A percentile compares a stretch with the other conserved stretches of the same genome.
Conservation (phyloP, 2,888 invertebrate species). For the Rhingia campestris region DNA sequence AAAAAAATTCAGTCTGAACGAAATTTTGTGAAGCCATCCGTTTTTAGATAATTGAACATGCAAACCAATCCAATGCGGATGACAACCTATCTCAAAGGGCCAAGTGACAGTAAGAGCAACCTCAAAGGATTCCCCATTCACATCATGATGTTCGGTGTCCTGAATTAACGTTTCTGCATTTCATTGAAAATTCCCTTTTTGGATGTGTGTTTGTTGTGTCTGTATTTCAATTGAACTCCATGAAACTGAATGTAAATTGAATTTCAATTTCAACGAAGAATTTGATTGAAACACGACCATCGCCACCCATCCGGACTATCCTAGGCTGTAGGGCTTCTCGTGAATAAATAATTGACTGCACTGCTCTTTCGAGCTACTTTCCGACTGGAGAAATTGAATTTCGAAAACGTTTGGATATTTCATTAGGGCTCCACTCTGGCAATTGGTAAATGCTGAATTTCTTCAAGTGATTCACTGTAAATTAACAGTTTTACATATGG, state of each 20-base stretch:
- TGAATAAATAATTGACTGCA: constrained; percentile 56
- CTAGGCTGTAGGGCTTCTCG: constrained; percentile 1
- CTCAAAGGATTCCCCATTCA: not conserved
- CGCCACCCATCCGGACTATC: not conserved
- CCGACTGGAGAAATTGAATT: constrained; percentile 43
- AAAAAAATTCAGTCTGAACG: constrained; percentile 7
- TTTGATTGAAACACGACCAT: constrained; percentile 31
- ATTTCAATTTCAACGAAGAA: constrained; percentile 57
- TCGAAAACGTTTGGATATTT: constrained; percentile 58
- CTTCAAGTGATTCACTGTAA: constrained; percentile 11
- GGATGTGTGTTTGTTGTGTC: constrained; percentile 12
- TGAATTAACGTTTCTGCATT: constrained; percentile 8
- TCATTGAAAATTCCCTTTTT: constrained; percentile 46
- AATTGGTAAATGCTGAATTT: constrained; percentile 11
- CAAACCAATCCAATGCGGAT: constrained; percentile 52
- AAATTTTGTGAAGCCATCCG: constrained; percentile 20
- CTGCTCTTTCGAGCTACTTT: constrained; percentile 8
- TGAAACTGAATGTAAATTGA: constrained; percentile 65
- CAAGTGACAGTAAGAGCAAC: constrained; percentile 17
- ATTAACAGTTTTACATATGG: constrained; percentile 32
- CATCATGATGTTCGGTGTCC: not conserved
- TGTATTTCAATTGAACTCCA: constrained; percentile 31
- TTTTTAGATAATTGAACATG: constrained; percentile 57
- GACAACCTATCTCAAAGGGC: constrained; percentile 29
- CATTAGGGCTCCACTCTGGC: constrained; percentile 38